A percentile compares a stretch with the other conserved stretches of the same genome.
Evolutionary conservation across 35 echinoderm and acorn worm genomes (phyloP).

Genomic region (Strongylocentrotus purpuratus): DNA sequence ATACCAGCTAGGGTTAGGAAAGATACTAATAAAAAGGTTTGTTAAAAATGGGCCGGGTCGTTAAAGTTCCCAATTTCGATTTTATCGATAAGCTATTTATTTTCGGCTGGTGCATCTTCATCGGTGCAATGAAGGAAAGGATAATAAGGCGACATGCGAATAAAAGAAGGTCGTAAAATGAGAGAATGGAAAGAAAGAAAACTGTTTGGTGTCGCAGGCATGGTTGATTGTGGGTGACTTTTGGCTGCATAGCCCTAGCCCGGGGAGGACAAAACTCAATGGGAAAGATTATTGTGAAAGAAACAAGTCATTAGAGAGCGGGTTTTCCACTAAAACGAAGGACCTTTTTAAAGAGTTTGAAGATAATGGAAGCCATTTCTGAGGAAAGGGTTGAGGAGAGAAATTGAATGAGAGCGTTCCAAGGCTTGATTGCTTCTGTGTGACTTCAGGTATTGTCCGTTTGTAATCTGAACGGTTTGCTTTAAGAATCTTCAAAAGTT

Average conservation of each 20-base stretch:
- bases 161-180: not conserved
- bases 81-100: not conserved
- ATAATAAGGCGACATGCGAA: not conserved
- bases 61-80: not conserved
- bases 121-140: not conserved
- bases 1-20: not conserved
- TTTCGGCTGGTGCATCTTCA: not conserved
- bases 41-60: not conserved
- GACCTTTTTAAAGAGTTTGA: not conserved
- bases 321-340: not conserved
- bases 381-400: not conserved
- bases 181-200: slow-evolving; percentile 16
- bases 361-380: not conserved
- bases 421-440: not conserved
- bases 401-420: not conserved
- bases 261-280: not conserved
- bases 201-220: not conserved
- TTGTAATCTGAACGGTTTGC: too few species aligned
- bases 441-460: not conserved
- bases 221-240: not conserved
- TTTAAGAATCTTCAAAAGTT: too few species aligned
- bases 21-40: not conserved
- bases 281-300: not conserved
- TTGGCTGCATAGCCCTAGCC: not conserved
- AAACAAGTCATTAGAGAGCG: not conserved